A percentile compares a stretch with the other conserved stretches of the same genome.
Conservation (phyloP, 1,140 invertebrate genomes). For the Zaprionus davidi region DNA sequence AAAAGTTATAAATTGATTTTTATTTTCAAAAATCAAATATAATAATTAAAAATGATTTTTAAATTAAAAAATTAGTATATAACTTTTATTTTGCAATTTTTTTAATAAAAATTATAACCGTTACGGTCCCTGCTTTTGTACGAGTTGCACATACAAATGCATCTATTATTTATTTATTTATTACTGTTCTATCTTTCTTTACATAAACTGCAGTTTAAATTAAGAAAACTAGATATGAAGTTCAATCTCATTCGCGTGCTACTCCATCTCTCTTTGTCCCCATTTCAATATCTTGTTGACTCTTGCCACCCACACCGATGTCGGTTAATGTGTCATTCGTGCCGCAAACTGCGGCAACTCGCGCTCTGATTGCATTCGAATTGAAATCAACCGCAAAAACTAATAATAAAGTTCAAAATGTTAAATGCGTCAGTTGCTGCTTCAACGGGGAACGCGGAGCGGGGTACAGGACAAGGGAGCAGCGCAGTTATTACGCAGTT, state of each 20-base stretch:
- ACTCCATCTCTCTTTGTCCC: neutral
- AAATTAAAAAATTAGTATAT: too few species aligned
- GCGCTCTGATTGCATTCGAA: conserved; percentile 48
- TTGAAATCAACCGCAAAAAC: conserved; percentile 71
- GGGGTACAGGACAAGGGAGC: neutral
- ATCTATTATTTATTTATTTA: too few species aligned
- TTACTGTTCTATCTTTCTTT: too few species aligned
- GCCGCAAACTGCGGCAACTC: conserved; percentile 57
- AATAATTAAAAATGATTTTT: too few species aligned
- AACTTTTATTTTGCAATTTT: too few species aligned
- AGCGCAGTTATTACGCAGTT: conserved; percentile 4
- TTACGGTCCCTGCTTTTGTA: too few species aligned
- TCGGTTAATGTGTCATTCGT: conserved; percentile 51
- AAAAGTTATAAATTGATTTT: too few species aligned
- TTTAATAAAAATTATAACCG: too few species aligned
- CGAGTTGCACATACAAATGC: too few species aligned
- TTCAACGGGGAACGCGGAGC: neutral
- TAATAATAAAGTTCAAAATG: conserved; percentile 66
- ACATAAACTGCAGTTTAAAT: neutral
- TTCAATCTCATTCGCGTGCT: neutral
- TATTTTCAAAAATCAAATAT: too few species aligned
- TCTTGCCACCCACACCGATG: conserved; percentile 8
- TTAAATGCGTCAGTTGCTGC: conserved; percentile 20
- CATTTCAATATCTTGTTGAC: neutral
- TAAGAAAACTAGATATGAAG: too few species aligned